Conservation (phyloP, 2,888 invertebrate species). For the Scaptodrosophila latifasciaeformis region DNA sequence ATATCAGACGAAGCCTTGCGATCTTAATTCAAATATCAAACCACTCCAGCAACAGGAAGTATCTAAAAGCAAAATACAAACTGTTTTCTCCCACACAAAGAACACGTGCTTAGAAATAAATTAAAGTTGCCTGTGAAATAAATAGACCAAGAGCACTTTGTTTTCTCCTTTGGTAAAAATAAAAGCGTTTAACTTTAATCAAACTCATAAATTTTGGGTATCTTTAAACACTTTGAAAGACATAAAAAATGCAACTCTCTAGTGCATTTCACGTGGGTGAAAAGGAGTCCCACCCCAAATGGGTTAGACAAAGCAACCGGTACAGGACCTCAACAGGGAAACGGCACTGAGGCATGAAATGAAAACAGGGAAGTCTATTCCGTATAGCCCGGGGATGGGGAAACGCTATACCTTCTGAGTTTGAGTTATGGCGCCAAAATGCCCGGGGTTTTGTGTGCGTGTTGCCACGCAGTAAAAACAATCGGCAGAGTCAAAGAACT, state of each 20-base stretch:
- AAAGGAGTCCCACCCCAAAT: constrained; percentile 3
- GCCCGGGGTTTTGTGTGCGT: constrained; percentile 26
- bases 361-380: constrained; percentile 5
- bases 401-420: constrained; percentile 28
- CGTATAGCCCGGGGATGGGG: background rate
- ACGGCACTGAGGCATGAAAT: constrained; percentile 50
- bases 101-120: background rate
- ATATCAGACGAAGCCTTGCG: too few species aligned
- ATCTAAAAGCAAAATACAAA: too few species aligned
- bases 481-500: background rate
- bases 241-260: constrained; percentile 57
- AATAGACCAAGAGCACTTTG: too few species aligned
- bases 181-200: constrained; percentile 28
- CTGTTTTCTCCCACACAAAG: too few species aligned
- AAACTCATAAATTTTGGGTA: constrained; percentile 35
- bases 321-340: background rate
- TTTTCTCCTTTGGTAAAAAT: too few species aligned
- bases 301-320: constrained; percentile 23
- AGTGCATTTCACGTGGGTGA: constrained; percentile 16
- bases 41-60: too few species aligned
- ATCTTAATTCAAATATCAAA: too few species aligned
- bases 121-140: background rate
- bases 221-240: constrained; percentile 50
- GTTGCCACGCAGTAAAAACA: constrained; percentile 34
- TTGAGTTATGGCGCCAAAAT: constrained; percentile 29